Evolutionary conservation across 2,797 vertebrate species (phyloP).

Genomic region (Syngnathus rostellatus): DNA sequence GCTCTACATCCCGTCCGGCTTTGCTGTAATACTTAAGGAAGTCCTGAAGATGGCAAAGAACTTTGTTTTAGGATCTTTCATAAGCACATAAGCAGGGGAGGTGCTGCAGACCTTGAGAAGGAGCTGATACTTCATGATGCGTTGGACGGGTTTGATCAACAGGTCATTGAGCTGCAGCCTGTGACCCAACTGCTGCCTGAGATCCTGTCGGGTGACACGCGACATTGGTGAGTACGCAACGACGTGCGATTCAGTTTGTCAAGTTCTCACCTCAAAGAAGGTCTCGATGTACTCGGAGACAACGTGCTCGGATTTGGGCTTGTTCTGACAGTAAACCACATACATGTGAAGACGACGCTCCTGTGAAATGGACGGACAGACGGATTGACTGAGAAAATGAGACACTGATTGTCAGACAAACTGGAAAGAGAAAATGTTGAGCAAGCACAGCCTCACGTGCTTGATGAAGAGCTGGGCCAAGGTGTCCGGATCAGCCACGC

Average conservation of each 20-base stretch:
- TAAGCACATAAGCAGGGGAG: too few species aligned
- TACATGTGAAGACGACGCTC: constrained; percentile 97
- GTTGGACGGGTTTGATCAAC: constrained; percentile 96
- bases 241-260: too few species aligned
- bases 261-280: constrained; percentile 83
- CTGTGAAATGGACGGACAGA: constrained; percentile 47
- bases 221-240: neutral
- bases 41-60: constrained; percentile 63
- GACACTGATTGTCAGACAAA: constrained; percentile 3
- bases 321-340: constrained; percentile 97
- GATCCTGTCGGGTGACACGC: constrained; percentile 66
- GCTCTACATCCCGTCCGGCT: constrained; percentile 73
- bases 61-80: neutral
- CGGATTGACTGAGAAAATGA: neutral
- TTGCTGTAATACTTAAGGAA: constrained; percentile 83
- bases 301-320: constrained; percentile 95
- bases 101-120: constrained; percentile 78
- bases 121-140: constrained; percentile 97
- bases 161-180: constrained; percentile 90
- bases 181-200: constrained; percentile 90
- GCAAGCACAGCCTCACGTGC: constrained; percentile 74
- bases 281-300: constrained; percentile 95
- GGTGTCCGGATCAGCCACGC: constrained; percentile 88
- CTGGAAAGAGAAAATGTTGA: constrained; percentile 10
- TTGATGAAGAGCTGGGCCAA: constrained; percentile 90